phyloP scores from a whole-genome alignment of 2,888 invertebrate species.

The Cactoblastis cactorum region DNA sequence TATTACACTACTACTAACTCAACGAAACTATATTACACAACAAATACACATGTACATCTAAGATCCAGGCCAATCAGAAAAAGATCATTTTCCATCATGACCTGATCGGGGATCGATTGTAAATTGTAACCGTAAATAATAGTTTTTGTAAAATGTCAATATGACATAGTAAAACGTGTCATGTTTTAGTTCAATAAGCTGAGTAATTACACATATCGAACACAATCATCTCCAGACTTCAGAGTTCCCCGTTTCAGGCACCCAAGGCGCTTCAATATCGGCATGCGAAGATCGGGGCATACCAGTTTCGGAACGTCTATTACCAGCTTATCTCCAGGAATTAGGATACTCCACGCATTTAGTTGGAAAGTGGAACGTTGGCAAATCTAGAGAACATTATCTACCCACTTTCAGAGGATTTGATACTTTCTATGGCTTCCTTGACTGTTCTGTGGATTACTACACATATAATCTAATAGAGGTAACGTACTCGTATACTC shows the following conservation, averaged over 20 bases:
- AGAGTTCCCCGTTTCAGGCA: slow-evolving; percentile 37
- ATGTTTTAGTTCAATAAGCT: no score
- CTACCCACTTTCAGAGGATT: slow-evolving; percentile 87
- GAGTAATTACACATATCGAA: no score
- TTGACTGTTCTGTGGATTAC: slow-evolving; percentile 88
- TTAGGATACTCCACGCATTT: slow-evolving; percentile 88
- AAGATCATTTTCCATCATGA: no score
- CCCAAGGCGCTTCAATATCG: slow-evolving; percentile 45
- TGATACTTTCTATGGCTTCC: slow-evolving; percentile 89
- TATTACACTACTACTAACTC: no score
- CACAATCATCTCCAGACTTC: no score
- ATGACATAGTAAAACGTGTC: no score
- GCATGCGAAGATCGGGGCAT: slow-evolving; percentile 84
- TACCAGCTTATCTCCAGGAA: slow-evolving; percentile 84
- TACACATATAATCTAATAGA: slow-evolving; percentile 80
- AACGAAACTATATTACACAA: no score
- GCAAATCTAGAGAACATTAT: slow-evolving; percentile 84
- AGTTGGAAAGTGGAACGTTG: slow-evolving; percentile 93
- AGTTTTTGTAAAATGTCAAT: no score
- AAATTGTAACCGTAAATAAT: no score
- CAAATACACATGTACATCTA: no score
- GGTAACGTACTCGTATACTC: slow-evolving; percentile 25
- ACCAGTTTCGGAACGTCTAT: slow-evolving; percentile 81
- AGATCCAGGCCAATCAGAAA: no score
- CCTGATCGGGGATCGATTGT: no score